phyloP scores from a whole-genome alignment of 2,888 invertebrate genomes.

The Seira musarum region DNA sequence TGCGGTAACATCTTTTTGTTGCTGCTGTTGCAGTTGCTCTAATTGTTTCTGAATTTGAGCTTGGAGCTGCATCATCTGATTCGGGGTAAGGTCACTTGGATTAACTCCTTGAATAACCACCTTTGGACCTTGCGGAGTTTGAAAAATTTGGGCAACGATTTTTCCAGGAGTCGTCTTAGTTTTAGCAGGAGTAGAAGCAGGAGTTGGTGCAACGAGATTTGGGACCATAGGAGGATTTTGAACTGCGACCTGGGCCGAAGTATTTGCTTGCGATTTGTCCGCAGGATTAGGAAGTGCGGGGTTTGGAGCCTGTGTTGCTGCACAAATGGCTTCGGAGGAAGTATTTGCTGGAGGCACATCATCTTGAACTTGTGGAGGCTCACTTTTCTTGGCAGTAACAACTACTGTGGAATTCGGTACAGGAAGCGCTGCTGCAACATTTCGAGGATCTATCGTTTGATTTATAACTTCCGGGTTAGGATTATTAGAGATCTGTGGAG shows the following conservation, averaged over 20 bases:
- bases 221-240: slow-evolving; percentile 8
- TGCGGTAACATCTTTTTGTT: slow-evolving; percentile 54
- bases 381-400: slow-evolving; percentile 11
- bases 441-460: slow-evolving; percentile 2
- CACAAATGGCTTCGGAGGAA: neutral
- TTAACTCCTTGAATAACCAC: slow-evolving; percentile 89
- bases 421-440: neutral
- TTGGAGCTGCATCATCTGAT: slow-evolving; percentile 86
- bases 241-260: neutral
- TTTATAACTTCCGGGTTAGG: neutral
- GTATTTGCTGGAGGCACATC: neutral
- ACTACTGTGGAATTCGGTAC: neutral
- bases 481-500: neutral
- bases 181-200: slow-evolving; percentile 69
- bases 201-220: slow-evolving; percentile 59
- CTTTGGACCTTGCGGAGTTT: slow-evolving; percentile 87
- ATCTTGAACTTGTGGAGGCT: neutral
- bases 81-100: slow-evolving; percentile 86
- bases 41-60: slow-evolving; percentile 92
- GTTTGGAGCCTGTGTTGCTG: no score
- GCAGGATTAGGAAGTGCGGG: neutral
- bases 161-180: slow-evolving; percentile 59
- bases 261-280: no score
- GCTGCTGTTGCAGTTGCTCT: slow-evolving; percentile 59
- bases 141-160: slow-evolving; percentile 77